Conservation (phyloP, 1,140 invertebrate species). For the Conopomorpha cramerella region DNA sequence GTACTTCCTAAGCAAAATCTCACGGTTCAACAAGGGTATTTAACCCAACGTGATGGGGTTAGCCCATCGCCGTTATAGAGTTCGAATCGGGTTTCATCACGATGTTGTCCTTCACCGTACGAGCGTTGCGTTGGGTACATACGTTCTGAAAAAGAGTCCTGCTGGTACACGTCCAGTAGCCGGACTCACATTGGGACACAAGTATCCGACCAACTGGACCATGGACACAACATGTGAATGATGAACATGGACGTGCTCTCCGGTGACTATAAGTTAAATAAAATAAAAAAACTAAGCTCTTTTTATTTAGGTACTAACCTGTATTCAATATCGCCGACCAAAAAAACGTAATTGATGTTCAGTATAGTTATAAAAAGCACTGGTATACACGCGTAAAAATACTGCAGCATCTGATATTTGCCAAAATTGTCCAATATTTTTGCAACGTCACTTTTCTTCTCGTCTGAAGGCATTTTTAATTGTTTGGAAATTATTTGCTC, state of each 20-base stretch:
- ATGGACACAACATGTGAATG: background rate
- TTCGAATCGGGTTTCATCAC: too few species aligned
- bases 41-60: too few species aligned
- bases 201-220: too few species aligned
- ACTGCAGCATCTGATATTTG: conserved; percentile 29
- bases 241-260: background rate
- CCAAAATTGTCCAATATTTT: conserved; percentile 28
- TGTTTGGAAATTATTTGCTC: too few species aligned
- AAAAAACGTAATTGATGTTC: conserved; percentile 33
- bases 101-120: too few species aligned
- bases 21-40: too few species aligned
- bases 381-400: conserved; percentile 19
- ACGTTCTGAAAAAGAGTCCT: background rate
- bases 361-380: conserved; percentile 26
- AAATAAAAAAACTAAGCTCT: background rate
- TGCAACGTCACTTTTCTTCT: conserved; percentile 8
- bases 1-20: too few species aligned
- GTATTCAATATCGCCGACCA: conserved; percentile 28
- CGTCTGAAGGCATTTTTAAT: background rate
- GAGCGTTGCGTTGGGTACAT: background rate
- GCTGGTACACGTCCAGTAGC: too few species aligned
- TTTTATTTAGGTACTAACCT: too few species aligned
- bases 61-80: too few species aligned
- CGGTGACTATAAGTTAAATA: conserved; percentile 1
- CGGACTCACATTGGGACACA: too few species aligned